Evolutionary conservation across 2,113 vertebrate genomes (phyloP).

Genomic region (Manacus vitellinus): DNA sequence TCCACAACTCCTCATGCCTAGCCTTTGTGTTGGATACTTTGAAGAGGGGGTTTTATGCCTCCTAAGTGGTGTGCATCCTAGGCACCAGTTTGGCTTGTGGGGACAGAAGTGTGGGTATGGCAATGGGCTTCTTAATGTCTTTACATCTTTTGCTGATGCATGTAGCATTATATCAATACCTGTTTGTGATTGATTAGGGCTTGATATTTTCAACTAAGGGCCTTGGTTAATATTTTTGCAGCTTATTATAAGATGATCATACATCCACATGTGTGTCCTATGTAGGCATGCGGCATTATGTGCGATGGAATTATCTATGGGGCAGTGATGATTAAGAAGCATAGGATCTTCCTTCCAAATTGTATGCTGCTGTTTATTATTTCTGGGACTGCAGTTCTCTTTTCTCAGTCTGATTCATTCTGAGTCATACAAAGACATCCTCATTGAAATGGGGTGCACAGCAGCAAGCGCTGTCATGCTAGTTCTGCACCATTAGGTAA

Average conservation of each 20-base stretch:
- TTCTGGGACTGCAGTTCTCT: slow-evolving; percentile 53
- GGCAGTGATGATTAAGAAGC: slow-evolving; percentile 2
- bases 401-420: slow-evolving; percentile 70
- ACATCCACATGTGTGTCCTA: not conserved
- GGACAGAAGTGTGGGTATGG: not conserved
- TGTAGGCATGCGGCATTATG: not conserved
- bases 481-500: slow-evolving; percentile 78
- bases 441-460: slow-evolving; percentile 57
- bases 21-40: not conserved
- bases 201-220: slow-evolving; percentile 5
- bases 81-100: not conserved
- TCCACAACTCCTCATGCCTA: not conserved
- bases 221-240: slow-evolving; percentile 5
- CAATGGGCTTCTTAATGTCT: not conserved
- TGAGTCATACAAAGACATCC: slow-evolving; percentile 72
- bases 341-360: slow-evolving; percentile 4
- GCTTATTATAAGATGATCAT: not conserved
- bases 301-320: not conserved
- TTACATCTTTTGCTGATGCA: not conserved
- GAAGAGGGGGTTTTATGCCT: not conserved
- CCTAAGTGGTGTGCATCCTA: not conserved
- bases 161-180: not conserved
- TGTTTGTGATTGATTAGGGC: not conserved
- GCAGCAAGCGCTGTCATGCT: slow-evolving; percentile 60
- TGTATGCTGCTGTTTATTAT: slow-evolving; percentile 50